Base-by-base conservation (phyloP, 2,888 invertebrate species). In the Candidula unifasciata region DNA sequence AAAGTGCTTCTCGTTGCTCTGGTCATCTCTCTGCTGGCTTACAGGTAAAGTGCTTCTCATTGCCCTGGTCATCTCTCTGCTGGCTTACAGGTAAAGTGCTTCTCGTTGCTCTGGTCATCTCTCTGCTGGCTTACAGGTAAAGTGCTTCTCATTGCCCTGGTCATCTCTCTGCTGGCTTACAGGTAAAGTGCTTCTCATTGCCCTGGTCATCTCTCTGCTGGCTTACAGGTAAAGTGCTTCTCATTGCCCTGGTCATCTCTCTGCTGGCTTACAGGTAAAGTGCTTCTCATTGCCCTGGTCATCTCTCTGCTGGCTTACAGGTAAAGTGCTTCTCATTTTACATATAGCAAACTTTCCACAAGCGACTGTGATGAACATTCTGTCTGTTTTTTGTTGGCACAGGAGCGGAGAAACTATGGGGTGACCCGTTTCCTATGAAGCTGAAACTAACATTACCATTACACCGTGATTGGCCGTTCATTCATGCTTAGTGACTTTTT, bases 271-370 rank as follows among this genome's bases (percentile, higher is more conserved):
- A 93, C 98, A 37, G 97, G 96, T 0, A 95, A 97, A 66, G 94
- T 97, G 10, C 94, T 98, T 24, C 96, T 98, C 92, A 96, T 97
- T 90, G 96, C 96, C 0, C 95, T 96, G 24, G 96, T 97, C 3
- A 96, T 97, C 82, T 97, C 96, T 1, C 95, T 97, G 93, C 97
- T 97, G 92, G 96, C 97, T 89, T 98, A 98, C 94, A 95, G 93
- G 93, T 93, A 89, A 90, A 54, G 18, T 54, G n/a, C n/a, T n/a
- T n/a, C n/a, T n/a, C n/a, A n/a, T n/a, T n/a, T n/a, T n/a, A n/a
- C n/a, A n/a, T n/a, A n/a, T n/a, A n/a, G n/a, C n/a, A n/a, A n/a
- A n/a, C n/a, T n/a, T n/a, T n/a, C n/a, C n/a, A n/a, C n/a, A n/a
- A n/a, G n/a, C n/a, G n/a, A n/a, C n/a, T n/a, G n/a, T n/a, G n/a